A percentile compares a stretch with the other conserved stretches of the same genome.
phyloP scores from a whole-genome alignment of 2,797 vertebrate species.

The Bufotes viridis region DNA sequence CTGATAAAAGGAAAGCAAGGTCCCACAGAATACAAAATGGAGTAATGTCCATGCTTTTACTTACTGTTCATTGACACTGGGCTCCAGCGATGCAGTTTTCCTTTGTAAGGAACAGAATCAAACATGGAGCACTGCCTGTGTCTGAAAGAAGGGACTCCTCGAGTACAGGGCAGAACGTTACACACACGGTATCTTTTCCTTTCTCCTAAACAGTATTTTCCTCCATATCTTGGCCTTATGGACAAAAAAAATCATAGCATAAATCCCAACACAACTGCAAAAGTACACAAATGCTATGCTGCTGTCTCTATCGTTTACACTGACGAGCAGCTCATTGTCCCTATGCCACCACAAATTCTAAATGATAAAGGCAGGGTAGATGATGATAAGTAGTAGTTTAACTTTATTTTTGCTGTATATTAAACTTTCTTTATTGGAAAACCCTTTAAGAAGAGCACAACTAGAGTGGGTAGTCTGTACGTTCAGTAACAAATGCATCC shows the following conservation, averaged over 20 bases:
- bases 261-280: not conserved
- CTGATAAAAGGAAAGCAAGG: not conserved
- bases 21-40: not conserved
- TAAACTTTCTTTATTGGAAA: not conserved
- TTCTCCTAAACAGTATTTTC: constrained; percentile 91
- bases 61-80: constrained; percentile 85
- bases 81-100: constrained; percentile 87
- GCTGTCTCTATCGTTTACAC: not conserved
- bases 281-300: too few relatives aligned
- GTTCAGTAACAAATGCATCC: not conserved
- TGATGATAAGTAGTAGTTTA: not conserved
- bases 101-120: constrained; percentile 85
- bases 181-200: constrained; percentile 85
- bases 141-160: constrained; percentile 81
- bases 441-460: not conserved
- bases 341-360: not conserved
- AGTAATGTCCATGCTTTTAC: constrained; percentile 54
- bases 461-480: not conserved
- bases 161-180: constrained; percentile 75
- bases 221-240: constrained; percentile 84
- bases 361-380: not conserved
- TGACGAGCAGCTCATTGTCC: not conserved
- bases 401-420: not conserved
- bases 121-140: constrained; percentile 89
- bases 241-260: not conserved